Evolutionary conservation across 2,113 vertebrate species (phyloP).

Genomic region (Chamaetylas fuelleborni): DNA sequence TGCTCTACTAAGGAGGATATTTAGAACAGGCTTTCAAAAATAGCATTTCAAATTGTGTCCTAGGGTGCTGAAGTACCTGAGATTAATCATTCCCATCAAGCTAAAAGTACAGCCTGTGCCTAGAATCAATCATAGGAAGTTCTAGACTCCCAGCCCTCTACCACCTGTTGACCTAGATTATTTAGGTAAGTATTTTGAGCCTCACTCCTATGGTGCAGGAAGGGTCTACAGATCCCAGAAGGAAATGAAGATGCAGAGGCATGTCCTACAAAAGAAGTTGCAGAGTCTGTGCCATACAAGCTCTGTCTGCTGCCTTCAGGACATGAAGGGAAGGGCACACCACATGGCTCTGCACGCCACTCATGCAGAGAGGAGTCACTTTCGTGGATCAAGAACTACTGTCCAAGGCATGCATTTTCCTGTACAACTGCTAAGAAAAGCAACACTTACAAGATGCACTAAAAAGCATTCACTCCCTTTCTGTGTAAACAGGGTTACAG

Average conservation of each 20-base stretch:
- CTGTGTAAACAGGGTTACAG: neutral
- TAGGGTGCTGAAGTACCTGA: neutral
- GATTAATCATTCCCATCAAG: neutral
- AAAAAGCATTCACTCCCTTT: neutral
- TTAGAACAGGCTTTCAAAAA: neutral
- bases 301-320: neutral
- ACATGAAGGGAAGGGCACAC: neutral
- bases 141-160: neutral
- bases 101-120: neutral
- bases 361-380: neutral
- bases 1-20: neutral
- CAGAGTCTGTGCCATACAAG: fast-evolving
- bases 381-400: fast-evolving
- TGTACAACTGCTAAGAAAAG: neutral
- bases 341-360: neutral
- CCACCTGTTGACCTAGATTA: neutral
- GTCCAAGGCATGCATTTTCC: neutral
- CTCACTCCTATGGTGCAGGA: neutral
- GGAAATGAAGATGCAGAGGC: neutral
- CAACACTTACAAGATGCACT: neutral
- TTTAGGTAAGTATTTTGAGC: neutral
- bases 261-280: neutral
- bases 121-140: neutral
- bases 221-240: neutral
- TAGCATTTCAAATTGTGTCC: neutral